phyloP scores from a whole-genome alignment of 1,140 invertebrate genomes.

The Anoplolepis gracilipes region DNA sequence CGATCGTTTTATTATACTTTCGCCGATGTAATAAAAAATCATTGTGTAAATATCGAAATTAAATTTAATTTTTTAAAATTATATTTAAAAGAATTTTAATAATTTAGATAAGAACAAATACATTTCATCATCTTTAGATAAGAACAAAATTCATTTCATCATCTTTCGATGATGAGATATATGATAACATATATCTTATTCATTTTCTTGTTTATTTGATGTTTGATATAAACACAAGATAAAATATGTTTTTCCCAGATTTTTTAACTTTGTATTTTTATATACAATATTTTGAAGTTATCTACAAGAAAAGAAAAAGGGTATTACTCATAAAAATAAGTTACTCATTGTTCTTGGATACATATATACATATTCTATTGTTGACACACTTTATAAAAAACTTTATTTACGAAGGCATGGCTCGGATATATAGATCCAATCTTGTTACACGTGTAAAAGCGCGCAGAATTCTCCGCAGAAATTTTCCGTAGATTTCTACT shows the following conservation, averaged over 20 bases:
- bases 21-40: neutral
- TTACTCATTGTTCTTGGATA: neutral
- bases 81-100: too few relatives aligned
- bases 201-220: neutral
- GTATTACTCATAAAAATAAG: too few relatives aligned
- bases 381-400: neutral
- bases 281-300: neutral
- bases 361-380: neutral
- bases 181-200: neutral
- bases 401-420: neutral
- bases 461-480: neutral
- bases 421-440: neutral
- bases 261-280: neutral
- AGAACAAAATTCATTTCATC: too few relatives aligned
- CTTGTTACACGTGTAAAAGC: neutral
- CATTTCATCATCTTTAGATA: too few relatives aligned
- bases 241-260: neutral
- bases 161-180: neutral
- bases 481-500: neutral
- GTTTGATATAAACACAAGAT: neutral
- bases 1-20: neutral
- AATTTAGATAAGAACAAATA: too few relatives aligned
- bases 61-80: neutral
- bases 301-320: neutral
- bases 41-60: neutral